These are phyloP conservation scores for Neolamprologus cancellatus DNA, from an alignment of 2,113 vertebrate genomes.

Conservation along the genomic window DNA sequence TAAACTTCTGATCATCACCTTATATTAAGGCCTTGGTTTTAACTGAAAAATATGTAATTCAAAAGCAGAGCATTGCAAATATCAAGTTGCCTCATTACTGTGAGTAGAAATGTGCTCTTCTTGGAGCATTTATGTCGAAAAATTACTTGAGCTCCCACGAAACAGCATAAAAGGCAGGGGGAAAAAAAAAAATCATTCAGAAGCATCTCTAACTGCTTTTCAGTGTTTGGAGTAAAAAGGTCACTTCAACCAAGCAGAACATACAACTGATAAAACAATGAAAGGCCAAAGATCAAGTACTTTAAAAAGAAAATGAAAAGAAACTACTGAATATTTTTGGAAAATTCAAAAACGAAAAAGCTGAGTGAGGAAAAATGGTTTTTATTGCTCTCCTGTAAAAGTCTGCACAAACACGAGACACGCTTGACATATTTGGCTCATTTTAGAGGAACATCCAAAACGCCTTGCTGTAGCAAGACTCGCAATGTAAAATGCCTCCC, in stretches of 20 bases:
- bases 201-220: neutral
- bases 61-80: neutral
- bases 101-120: neutral
- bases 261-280: neutral
- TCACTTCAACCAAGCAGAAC: neutral
- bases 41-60: slow-evolving; percentile 3
- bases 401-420: neutral
- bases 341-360: neutral
- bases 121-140: neutral
- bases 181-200: neutral
- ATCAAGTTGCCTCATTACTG: neutral
- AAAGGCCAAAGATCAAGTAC: neutral
- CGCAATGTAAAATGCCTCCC: neutral
- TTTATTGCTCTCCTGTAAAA: neutral
- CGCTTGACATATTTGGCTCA: neutral
- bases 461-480: neutral
- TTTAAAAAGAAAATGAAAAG: neutral
- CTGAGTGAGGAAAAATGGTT: accelerated
- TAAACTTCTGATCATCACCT: neutral
- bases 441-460: neutral
- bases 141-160: neutral
- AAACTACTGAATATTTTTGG: neutral
- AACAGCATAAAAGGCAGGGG: neutral
- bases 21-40: neutral
- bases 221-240: neutral